A percentile compares a stretch with the other conserved stretches of the same genome.
Conservation (phyloP, 2,888 invertebrate species). For the Hypercompe scribonia region DNA sequence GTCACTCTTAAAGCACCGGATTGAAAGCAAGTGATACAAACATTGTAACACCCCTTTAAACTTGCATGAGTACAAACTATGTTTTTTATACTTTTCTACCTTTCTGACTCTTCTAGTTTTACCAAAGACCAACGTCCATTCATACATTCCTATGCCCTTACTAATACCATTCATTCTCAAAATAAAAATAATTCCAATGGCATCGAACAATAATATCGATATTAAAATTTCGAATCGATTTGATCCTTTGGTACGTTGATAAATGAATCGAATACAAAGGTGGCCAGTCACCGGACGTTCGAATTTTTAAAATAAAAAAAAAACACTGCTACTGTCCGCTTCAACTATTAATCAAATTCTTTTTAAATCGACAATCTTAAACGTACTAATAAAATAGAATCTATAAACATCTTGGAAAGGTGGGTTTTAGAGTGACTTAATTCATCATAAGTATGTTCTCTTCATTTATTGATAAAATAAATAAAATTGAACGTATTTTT, state of each 20-base stretch:
- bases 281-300: slow-evolving; percentile 67
- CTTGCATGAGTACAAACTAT: no score
- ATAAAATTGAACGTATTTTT: slow-evolving; percentile 24
- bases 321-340: slow-evolving; percentile 72
- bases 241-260: slow-evolving; percentile 58
- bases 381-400: slow-evolving; percentile 3
- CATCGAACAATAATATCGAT: slow-evolving; percentile 72
- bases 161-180: slow-evolving; percentile 53
- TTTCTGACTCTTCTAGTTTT: not conserved
- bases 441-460: not conserved
- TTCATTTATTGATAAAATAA: slow-evolving; percentile 39
- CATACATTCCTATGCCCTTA: slow-evolving; percentile 52
- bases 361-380: slow-evolving; percentile 53
- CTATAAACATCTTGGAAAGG: not conserved
- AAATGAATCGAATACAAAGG: slow-evolving; percentile 72
- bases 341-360: slow-evolving; percentile 79
- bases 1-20: no score
- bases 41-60: no score
- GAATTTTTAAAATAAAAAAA: slow-evolving; percentile 54
- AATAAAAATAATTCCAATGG: slow-evolving; percentile 55
- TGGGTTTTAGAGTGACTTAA: slow-evolving; percentile 17
- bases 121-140: slow-evolving; percentile 23
- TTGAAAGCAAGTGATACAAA: no score
- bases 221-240: slow-evolving; percentile 58
- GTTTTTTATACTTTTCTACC: not conserved